These are phyloP conservation scores for Chrysopilus asiliformis DNA, from an alignment of 2,888 invertebrate genomes.

Conservation along the genomic window DNA sequence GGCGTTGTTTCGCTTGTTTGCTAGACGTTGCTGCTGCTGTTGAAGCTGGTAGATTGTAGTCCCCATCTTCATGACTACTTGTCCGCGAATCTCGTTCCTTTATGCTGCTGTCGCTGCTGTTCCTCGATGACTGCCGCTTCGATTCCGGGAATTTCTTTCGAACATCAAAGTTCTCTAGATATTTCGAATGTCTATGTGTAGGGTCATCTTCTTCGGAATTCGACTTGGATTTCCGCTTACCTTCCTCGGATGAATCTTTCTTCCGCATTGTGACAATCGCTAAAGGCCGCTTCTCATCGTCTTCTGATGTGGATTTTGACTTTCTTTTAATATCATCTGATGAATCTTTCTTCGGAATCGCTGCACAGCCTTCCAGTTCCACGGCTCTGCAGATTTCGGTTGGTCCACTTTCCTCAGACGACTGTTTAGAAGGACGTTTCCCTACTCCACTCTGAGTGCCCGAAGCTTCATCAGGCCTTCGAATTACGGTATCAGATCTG, in stretches of 20 bases:
- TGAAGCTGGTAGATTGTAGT: conserved; percentile 2
- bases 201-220: conserved; percentile 30
- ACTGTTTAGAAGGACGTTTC: background rate
- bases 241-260: conserved; percentile 21
- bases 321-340: conserved; percentile 16
- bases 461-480: conserved; percentile 21
- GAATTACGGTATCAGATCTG: conserved; percentile 29
- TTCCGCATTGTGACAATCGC: conserved; percentile 24
- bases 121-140: conserved; percentile 1
- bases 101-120: conserved; percentile 15
- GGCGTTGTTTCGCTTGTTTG: background rate
- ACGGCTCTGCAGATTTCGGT: too few species aligned
- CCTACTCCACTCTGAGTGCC: background rate
- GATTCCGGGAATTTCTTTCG: conserved; percentile 28
- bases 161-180: conserved; percentile 33
- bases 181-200: conserved; percentile 31
- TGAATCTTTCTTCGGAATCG: conserved; percentile 13
- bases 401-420: conserved; percentile 9
- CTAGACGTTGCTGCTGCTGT: conserved; percentile 6
- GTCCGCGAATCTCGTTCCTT: conserved; percentile 13
- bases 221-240: conserved; percentile 24
- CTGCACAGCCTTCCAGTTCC: too few species aligned
- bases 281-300: conserved; percentile 20
- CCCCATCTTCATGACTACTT: conserved; percentile 10
- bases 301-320: conserved; percentile 27